phyloP scores from a whole-genome alignment of 2,888 invertebrate genomes.

The Zygothrica quintamaculata region DNA sequence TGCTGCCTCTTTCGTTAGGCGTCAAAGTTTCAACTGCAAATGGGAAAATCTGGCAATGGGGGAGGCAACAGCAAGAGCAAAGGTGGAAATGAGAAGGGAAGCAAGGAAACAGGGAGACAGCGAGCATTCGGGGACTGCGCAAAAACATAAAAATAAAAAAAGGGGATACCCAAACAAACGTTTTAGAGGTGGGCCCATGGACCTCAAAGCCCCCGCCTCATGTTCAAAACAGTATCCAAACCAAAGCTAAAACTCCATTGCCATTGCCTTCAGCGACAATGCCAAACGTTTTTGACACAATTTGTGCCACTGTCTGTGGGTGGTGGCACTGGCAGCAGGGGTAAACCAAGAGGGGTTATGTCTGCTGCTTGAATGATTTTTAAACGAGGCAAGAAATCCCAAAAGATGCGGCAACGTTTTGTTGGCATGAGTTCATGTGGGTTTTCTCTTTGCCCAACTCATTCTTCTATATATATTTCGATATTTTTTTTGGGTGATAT shows the following conservation, averaged over 20 bases:
- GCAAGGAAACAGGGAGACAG: too few relatives aligned
- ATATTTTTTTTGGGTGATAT: constrained; percentile 1
- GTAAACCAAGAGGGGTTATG: constrained; percentile 59
- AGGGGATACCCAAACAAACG: constrained; percentile 71
- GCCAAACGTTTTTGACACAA: constrained; percentile 75
- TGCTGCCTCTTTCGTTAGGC: constrained; percentile 80
- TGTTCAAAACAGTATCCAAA: neutral
- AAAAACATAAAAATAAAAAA: constrained; percentile 80
- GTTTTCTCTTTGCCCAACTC: constrained; percentile 33
- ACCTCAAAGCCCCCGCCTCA: constrained; percentile 15
- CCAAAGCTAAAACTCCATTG: neutral
- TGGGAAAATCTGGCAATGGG: neutral
- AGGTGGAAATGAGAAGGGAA: too few relatives aligned
- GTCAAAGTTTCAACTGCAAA: constrained; percentile 64
- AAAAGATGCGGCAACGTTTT: constrained; percentile 79
- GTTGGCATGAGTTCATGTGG: constrained; percentile 74
- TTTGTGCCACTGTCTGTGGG: constrained; percentile 76
- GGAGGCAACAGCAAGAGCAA: neutral
- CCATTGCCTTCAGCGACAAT: constrained; percentile 43
- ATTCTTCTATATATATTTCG: constrained; percentile 16
- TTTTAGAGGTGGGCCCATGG: constrained; percentile 51
- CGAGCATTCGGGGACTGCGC: constrained; percentile 49
- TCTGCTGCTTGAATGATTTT: constrained; percentile 83
- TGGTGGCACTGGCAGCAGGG: constrained; percentile 36
- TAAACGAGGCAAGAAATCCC: constrained; percentile 82